Evolutionary conservation across 2,113 vertebrate genomes (phyloP).

Genomic region (Panurus biarmicus): DNA sequence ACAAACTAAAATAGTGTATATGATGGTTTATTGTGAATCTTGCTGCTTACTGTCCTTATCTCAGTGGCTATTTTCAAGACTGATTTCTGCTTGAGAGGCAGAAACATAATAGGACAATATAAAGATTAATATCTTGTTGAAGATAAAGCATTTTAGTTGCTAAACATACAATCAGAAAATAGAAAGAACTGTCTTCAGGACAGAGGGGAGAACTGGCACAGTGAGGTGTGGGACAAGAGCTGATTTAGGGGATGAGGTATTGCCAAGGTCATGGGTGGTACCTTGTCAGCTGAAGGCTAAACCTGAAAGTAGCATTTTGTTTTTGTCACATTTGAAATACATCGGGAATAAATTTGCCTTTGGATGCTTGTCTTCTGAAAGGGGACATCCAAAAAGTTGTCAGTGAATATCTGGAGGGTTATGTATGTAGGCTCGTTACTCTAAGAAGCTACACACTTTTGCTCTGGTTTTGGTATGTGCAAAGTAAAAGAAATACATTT

Average conservation of each 20-base stretch:
- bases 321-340: background rate
- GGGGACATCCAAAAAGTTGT: background rate
- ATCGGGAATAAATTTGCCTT: background rate
- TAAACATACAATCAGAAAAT: background rate
- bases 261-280: background rate
- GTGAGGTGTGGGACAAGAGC: background rate
- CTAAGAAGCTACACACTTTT: background rate
- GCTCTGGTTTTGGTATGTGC: background rate
- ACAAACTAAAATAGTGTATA: constrained; percentile 75
- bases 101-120: constrained; percentile 30
- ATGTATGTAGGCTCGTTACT: background rate
- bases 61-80: constrained; percentile 32
- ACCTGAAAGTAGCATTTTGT: background rate
- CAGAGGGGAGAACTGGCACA: background rate
- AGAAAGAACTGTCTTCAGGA: background rate
- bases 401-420: background rate
- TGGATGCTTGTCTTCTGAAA: background rate
- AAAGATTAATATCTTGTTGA: constrained; percentile 21
- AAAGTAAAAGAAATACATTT: background rate
- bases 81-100: constrained; percentile 12
- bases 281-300: background rate
- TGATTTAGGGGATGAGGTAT: background rate
- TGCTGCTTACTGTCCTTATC: constrained; percentile 32
- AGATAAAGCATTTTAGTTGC: constrained; percentile 4
- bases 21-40: constrained; percentile 41